Evolutionary conservation across 2,113 vertebrate genomes (phyloP).

Genomic region (Vulpes ferrilata): DNA sequence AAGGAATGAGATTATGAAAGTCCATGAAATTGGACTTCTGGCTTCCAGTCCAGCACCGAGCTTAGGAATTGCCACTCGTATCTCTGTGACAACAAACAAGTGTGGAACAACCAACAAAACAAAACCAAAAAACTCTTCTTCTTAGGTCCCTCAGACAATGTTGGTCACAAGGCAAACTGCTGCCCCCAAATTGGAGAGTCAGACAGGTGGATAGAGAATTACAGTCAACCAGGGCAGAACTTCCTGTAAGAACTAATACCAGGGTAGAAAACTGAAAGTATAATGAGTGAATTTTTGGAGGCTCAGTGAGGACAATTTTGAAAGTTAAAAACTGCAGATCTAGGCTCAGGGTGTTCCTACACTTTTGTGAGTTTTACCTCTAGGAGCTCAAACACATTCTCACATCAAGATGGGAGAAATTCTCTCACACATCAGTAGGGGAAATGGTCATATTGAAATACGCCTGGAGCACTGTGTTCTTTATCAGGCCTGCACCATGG

Average conservation of each 20-base stretch:
- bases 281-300: background rate
- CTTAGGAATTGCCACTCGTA: background rate
- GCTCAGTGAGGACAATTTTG: background rate
- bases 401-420: background rate
- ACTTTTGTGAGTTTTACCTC: background rate
- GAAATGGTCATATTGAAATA: background rate
- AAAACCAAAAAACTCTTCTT: background rate
- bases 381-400: background rate
- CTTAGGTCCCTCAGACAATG: background rate
- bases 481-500: background rate
- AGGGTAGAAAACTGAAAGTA: background rate
- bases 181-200: background rate
- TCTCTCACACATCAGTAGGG: background rate
- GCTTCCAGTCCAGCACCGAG: background rate
- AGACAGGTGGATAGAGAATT: background rate
- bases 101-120: background rate
- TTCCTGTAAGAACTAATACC: background rate
- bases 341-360: background rate
- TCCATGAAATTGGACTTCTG: background rate
- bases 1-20: background rate
- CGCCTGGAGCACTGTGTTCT: background rate
- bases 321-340: background rate
- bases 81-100: background rate
- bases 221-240: background rate
- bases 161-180: background rate